Percentiles rank a stretch among this genome's conserved stretches.
phyloP scores from a whole-genome alignment of 2,888 invertebrate species.

The Harpalus rubripes region DNA sequence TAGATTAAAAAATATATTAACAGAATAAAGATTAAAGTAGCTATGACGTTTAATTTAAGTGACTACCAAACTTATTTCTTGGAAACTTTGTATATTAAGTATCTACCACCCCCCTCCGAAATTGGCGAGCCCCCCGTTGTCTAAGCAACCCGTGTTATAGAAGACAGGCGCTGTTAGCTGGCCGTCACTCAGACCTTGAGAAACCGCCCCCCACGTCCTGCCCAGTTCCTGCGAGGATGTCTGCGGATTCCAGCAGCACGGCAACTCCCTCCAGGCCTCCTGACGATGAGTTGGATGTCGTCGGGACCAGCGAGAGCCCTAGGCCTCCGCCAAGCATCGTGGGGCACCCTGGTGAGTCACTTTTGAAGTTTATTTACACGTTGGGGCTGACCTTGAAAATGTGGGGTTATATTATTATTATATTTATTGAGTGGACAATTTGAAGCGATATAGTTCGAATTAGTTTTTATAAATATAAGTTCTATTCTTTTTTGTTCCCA shows the following conservation, averaged over 20 bases:
- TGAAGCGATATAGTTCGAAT: no score
- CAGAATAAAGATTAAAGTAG: no score
- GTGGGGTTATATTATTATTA: no score
- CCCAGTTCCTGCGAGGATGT: slow-evolving; percentile 77
- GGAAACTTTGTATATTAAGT: no score
- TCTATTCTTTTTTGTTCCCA: no score
- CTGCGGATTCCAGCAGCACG: slow-evolving; percentile 77
- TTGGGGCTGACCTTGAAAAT: background rate
- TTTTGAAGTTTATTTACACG: background rate
- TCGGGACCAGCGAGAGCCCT: slow-evolving; percentile 91
- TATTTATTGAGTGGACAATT: no score
- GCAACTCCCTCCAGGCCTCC: slow-evolving; percentile 37
- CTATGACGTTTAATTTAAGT: no score
- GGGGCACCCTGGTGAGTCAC: slow-evolving; percentile 72
- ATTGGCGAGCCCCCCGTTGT: background rate
- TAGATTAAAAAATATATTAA: no score
- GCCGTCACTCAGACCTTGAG: slow-evolving; percentile 80
- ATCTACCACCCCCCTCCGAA: no score
- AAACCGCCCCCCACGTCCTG: slow-evolving; percentile 76
- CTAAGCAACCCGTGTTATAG: slow-evolving; percentile 77
- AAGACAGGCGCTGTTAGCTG: slow-evolving; percentile 84
- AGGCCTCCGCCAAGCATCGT: slow-evolving; percentile 77
- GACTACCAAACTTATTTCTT: no score
- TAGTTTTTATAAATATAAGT: no score
- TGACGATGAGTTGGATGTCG: slow-evolving; percentile 93